phyloP scores from a whole-genome alignment of 2,888 invertebrate species.

The Lacanobia wlatinum region DNA sequence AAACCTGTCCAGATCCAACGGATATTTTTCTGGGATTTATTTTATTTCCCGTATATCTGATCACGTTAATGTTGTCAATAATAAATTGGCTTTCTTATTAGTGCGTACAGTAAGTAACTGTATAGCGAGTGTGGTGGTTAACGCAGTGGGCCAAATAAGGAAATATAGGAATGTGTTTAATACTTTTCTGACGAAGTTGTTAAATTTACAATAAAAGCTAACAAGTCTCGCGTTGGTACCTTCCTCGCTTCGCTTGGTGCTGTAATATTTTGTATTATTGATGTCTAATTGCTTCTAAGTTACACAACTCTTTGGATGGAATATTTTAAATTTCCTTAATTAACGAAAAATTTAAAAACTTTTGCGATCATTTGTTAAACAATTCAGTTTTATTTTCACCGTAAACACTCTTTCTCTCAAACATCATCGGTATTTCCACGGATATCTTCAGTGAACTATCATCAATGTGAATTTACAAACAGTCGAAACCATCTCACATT shows the following conservation, averaged over 20 bases:
- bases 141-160: constrained; percentile 26
- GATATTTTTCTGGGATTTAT: constrained; percentile 51
- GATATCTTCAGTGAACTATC: constrained; percentile 8
- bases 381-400: not conserved
- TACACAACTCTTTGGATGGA: not conserved
- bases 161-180: constrained; percentile 28
- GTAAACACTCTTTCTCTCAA: not conserved
- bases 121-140: constrained; percentile 1
- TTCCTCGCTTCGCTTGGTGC: not conserved
- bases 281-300: not conserved
- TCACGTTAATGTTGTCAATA: constrained; percentile 49
- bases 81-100: constrained; percentile 46
- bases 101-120: constrained; percentile 10
- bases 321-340: not conserved
- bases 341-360: not conserved
- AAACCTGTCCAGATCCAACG: constrained; percentile 43
- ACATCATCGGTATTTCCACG: not conserved
- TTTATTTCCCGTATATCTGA: constrained; percentile 51
- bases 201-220: constrained; percentile 26
- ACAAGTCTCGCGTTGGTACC: not conserved
- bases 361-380: not conserved
- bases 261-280: constrained; percentile 2
- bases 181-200: constrained; percentile 28
- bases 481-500: constrained; percentile 71
- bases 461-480: constrained; percentile 49